A percentile compares a stretch with the other conserved stretches of the same genome.
These are phyloP conservation scores for Fistularia commersonii DNA, from an alignment of 2,797 vertebrate genomes.

Conservation along the genomic window DNA sequence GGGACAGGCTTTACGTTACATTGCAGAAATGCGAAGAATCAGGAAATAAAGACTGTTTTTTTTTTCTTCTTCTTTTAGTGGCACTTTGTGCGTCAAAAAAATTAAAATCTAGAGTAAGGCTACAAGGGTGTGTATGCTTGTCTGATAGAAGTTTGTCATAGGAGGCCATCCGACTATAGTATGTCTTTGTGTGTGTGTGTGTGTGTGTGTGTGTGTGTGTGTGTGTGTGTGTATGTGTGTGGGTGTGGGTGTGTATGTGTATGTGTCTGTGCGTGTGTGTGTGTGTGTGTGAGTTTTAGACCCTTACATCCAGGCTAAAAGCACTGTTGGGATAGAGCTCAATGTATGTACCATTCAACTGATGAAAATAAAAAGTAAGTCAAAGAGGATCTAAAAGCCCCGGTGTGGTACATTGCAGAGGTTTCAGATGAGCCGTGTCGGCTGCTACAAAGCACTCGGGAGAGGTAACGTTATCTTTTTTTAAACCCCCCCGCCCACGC, in stretches of 20 bases:
- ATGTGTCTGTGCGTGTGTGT: conserved; percentile 13
- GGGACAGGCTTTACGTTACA: conserved; percentile 66
- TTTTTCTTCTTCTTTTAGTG: conserved; percentile 47
- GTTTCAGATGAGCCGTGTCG: conserved; percentile 59
- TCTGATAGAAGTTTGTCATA: conserved; percentile 68
- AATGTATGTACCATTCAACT: conserved; percentile 35
- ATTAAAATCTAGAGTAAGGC: conserved; percentile 82
- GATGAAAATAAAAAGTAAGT: conserved; percentile 36
- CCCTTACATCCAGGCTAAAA: conserved; percentile 47
- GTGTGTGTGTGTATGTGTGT: conserved; percentile 14
- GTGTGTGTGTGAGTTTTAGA: conserved; percentile 40
- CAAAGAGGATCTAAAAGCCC: conserved; percentile 28
- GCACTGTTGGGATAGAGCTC: conserved; percentile 47
- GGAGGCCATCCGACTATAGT: conserved; percentile 57
- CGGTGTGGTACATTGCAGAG: conserved; percentile 49
- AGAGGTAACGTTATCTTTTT: conserved; percentile 59
- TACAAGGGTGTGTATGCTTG: conserved; percentile 80
- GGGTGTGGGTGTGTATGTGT: conserved; percentile 21
- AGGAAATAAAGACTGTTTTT: conserved; percentile 68
- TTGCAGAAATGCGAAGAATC: conserved; percentile 73
- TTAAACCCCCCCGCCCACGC: background rate
- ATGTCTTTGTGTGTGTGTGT: conserved; percentile 9
- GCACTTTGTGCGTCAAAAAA: conserved; percentile 84
- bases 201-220: conserved; percentile 25
- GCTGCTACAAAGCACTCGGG: conserved; percentile 72